Evolutionary conservation across 2,113 vertebrate species (phyloP).

Genomic region (Lepisosteus oculatus): DNA sequence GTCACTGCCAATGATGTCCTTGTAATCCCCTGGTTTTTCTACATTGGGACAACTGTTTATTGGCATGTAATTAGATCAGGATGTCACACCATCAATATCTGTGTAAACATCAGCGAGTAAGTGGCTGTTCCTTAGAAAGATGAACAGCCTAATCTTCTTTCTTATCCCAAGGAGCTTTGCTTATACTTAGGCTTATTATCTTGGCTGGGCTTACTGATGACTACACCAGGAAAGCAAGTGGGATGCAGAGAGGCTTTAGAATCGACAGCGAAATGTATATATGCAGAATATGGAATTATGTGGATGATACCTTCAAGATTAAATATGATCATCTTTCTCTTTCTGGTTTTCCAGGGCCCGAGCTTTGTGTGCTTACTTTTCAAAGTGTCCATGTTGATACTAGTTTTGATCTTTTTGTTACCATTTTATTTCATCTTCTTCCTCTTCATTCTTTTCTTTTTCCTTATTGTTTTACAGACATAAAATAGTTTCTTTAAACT

Average conservation of each 20-base stretch:
- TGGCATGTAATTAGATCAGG: constrained; percentile 85
- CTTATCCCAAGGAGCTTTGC: constrained; percentile 66
- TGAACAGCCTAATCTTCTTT: constrained; percentile 78
- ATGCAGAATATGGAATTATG: constrained; percentile 39
- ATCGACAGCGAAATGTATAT: constrained; percentile 5
- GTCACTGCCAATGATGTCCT: constrained; percentile 46
- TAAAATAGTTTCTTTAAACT: no score
- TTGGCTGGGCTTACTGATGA: constrained; percentile 12
- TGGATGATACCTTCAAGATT: constrained; percentile 52
- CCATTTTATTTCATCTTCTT: no score
- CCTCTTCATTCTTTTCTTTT: no score
- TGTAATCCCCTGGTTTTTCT: constrained; percentile 70
- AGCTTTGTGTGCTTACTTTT: neutral
- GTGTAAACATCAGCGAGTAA: constrained; percentile 68
- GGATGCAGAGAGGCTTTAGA: constrained; percentile 7
- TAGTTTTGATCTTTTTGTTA: no score
- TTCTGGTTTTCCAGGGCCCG: constrained; percentile 5
- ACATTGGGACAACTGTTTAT: constrained; percentile 69
- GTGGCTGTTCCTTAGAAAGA: constrained; percentile 72
- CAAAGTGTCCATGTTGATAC: no score
- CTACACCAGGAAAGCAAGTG: constrained; percentile 4
- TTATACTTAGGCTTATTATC: constrained; percentile 48
- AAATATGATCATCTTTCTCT: constrained; percentile 51
- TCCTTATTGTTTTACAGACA: no score
- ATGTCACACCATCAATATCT: constrained; percentile 76